phyloP scores from a whole-genome alignment of 2,888 invertebrate species.

The Dynastes hyllus region DNA sequence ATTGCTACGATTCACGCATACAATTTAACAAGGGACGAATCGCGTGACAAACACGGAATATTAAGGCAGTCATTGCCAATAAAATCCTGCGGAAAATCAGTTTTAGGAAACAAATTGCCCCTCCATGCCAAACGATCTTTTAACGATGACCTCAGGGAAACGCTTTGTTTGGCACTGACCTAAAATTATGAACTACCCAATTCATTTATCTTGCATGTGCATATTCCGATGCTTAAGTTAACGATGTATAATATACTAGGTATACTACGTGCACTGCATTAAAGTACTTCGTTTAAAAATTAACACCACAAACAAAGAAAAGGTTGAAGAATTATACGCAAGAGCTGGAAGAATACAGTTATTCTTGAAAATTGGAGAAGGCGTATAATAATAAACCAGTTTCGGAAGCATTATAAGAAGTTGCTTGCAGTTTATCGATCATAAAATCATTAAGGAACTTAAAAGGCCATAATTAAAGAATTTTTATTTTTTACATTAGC shows the following conservation, averaged over 20 bases:
- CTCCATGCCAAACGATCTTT: neutral
- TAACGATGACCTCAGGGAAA: slow-evolving; percentile 3
- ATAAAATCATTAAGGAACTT: too few species aligned
- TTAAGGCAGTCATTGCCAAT: neutral
- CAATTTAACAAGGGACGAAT: slow-evolving; percentile 9
- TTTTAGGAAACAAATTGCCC: neutral
- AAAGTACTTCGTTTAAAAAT: too few species aligned
- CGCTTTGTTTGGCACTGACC: neutral
- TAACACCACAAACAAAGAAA: neutral
- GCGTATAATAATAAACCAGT: too few species aligned
- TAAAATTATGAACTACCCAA: neutral
- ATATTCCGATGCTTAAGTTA: neutral
- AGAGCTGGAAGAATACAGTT: neutral
- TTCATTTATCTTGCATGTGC: neutral
- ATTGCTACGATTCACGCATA: slow-evolving; percentile 14
- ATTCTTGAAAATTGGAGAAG: too few species aligned
- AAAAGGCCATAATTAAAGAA: too few species aligned
- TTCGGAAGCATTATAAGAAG: too few species aligned
- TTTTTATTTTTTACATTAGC: too few species aligned
- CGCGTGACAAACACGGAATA: neutral
- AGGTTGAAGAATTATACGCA: neutral
- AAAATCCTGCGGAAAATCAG: neutral
- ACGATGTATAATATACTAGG: neutral
- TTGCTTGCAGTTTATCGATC: too few species aligned
- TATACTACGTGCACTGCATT: too few species aligned